Conservation (phyloP, 2,888 invertebrate species). For the Orthosia incerta region DNA sequence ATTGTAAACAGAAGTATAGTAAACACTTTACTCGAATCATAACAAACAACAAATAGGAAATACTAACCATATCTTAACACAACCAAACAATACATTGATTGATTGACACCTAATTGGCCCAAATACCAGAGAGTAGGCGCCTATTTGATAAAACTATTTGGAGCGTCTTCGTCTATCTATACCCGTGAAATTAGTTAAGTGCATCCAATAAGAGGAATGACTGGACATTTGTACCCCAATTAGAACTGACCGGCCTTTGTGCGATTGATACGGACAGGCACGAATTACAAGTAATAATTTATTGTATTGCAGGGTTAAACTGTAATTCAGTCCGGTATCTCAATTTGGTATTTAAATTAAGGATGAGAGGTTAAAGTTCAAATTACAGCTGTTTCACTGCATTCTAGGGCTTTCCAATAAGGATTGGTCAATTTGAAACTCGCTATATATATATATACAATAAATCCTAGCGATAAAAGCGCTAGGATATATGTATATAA, state of each 20-base stretch:
- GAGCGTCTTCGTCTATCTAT: conserved; percentile 48
- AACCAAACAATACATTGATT: conserved; percentile 32
- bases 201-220: conserved; percentile 76
- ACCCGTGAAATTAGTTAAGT: conserved; percentile 71
- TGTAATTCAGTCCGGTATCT: conserved; percentile 42
- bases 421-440: neutral
- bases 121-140: conserved; percentile 41
- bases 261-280: conserved; percentile 61
- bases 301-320: conserved; percentile 60
- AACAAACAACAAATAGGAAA: conserved; percentile 19
- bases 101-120: conserved; percentile 52
- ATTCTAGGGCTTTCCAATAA: neutral
- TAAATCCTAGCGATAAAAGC: no score
- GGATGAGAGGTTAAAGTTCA: neutral
- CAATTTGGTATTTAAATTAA: conserved; percentile 49
- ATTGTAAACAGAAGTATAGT: neutral
- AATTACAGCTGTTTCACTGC: neutral
- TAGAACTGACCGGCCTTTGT: conserved; percentile 64
- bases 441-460: neutral
- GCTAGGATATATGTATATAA: no score
- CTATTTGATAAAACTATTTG: conserved; percentile 53
- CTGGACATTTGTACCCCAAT: conserved; percentile 74
- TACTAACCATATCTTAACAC: conserved; percentile 20
- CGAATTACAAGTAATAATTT: conserved; percentile 64
- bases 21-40: neutral